These are phyloP conservation scores for Marmota monax DNA, from an alignment of 2,113 vertebrate genomes.

Conservation along the genomic window DNA sequence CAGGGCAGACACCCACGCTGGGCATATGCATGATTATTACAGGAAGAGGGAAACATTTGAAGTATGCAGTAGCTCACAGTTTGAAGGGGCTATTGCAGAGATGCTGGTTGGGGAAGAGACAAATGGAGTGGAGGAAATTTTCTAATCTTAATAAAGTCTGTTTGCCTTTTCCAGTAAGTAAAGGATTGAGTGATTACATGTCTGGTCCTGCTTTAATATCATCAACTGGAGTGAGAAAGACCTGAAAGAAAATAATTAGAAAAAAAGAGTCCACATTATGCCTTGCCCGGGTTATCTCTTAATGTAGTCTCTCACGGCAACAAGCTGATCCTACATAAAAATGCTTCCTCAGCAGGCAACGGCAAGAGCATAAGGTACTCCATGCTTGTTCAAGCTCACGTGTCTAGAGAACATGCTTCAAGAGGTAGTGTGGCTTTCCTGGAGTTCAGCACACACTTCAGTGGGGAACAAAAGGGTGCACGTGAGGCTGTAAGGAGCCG, in stretches of 20 bases:
- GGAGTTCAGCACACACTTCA: not conserved
- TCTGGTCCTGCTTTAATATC: slow-evolving; percentile 73
- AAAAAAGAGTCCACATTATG: not conserved
- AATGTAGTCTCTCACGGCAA: slow-evolving; percentile 48
- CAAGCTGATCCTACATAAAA: slow-evolving; percentile 52
- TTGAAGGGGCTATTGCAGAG: not conserved
- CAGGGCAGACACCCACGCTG: not conserved
- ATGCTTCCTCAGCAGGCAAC: slow-evolving; percentile 58
- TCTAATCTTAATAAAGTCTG: slow-evolving; percentile 76
- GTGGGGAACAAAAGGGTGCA: accelerated
- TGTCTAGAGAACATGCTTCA: not conserved
- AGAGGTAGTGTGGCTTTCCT: not conserved
- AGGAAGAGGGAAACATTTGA: slow-evolving; percentile 63
- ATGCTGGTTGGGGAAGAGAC: slow-evolving; percentile 42
- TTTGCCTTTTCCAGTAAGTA: slow-evolving; percentile 79
- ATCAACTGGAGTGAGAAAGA: slow-evolving; percentile 53
- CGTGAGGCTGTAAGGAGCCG: accelerated
- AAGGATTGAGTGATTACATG: slow-evolving; percentile 62
- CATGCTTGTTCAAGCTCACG: not conserved
- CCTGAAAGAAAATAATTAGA: not conserved
- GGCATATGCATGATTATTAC: slow-evolving; percentile 80
- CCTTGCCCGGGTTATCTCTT: slow-evolving; percentile 17
- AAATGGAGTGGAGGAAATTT: slow-evolving; percentile 66
- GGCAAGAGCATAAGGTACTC: slow-evolving; percentile 45
- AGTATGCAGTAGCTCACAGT: slow-evolving; percentile 54